Base-by-base conservation (phyloP, 2,797 vertebrate genomes). In the Parauchenoglanis punctatus region DNA sequence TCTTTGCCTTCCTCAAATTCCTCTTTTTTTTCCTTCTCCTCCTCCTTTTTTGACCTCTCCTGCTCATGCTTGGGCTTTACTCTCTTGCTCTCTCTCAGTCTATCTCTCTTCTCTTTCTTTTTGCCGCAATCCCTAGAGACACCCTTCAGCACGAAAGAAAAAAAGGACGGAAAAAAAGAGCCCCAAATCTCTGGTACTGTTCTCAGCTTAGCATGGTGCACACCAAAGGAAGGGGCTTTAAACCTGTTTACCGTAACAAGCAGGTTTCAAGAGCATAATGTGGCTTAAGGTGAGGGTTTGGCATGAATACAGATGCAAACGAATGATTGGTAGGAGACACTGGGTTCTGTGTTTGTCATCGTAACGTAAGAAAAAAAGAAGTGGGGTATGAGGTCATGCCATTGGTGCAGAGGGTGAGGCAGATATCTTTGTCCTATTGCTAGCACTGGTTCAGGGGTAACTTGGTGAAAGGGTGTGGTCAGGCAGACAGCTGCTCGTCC, bases 71-170 rank as follows among this genome's bases (percentile, higher is more conserved):
- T 61, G 2, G 3, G 75, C 46, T 58, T n/a, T 52, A n/a, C 63
- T 44, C 28, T 20, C 70, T 61, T 18, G 82, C 7, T 23, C 67
- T 83, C 86, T 89, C 81, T 44, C 25, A 49, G 7, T 72, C 44
- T n/a, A 28, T 46, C 61, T 77, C 17, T 23, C 54, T 78, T 61
- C 73, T 89, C 78, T 70, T 81, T 90, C 61, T 86, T 90, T 88
- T 88, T 91, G 91, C 88, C 54, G 61, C 91, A 87, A 88, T 95
- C 94, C 93, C 95, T 25, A 67, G 93, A 92, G 93, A 92, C 88
- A 89, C 92, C 93, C 94, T 95, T 94, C 92, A 92, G 92, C 94
- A 91, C 94, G 94, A 94, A 93, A 92, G 92, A 56, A 91, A 92
- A 93, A 93, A 93, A 92, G 91, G 92, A n/a, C 2, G 91, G 90